Evolutionary conservation across 2,113 vertebrate genomes (phyloP), one percentile per base, ranked within the genome.

Genomic region (Irena cyanogastra): DNA sequence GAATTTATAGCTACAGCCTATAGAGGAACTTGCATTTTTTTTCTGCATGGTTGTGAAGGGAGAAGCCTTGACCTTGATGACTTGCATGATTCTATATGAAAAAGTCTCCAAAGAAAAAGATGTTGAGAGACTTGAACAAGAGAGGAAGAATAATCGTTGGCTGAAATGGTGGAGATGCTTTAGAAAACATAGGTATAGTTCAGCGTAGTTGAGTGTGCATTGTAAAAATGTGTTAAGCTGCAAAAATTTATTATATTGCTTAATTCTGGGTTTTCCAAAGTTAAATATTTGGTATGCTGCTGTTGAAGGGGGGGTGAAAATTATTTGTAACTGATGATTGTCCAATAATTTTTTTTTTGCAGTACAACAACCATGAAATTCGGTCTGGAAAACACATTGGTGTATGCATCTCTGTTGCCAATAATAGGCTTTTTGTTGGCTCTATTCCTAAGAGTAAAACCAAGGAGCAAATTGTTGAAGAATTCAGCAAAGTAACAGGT

Each of bases 401-500:
- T 53, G 99, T 99, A 59, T 99, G 99, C 96, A 99, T 99, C 97
- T 99, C 99, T 27, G 99, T 99, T 89, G 99, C 99, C 97, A 99
- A 99, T 98, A 99, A 99, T 98, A 98, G 99, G 80, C 98, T 99
- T 94, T 99, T 99, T 94, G 99, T 99, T 95, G 99, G 99, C 74
- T 99, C 99, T 94, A 99, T 99, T 97, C 99, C 99, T 96, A 99
- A 99, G 96, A 99, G 99, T 97, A 99, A 99, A 98, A 99, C 99
- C 80, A 99, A 99, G 98, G 99, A 99, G 95, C 99, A 99, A 97
- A 99, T 99, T 81, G 98, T 99, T 72, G 99, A 99, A 96, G 99
- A 99, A 97, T 99, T 99, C 95, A 97, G 98, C 81, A 99, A 99
- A 98, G 99, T 99, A 97, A 99, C 99, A 98, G 99, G 99, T 99